Conservation (phyloP, 2,888 invertebrate species). For the Apodemia duryi region DNA sequence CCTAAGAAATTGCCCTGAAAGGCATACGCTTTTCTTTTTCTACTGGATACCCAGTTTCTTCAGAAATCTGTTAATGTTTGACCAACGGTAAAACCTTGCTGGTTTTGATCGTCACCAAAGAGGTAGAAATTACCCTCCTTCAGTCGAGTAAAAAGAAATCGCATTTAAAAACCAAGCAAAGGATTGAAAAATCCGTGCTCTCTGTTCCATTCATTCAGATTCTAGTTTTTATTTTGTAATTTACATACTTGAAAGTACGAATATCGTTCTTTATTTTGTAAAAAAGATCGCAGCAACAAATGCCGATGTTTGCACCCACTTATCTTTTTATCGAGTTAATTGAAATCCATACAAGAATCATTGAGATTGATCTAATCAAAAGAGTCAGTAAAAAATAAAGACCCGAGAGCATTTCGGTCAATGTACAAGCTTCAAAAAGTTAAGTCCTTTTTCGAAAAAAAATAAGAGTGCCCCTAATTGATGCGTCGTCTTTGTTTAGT, state of each 20-base stretch:
- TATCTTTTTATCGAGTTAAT: conserved; percentile 68
- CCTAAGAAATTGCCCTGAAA: too few relatives aligned
- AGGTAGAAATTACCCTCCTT: too few relatives aligned
- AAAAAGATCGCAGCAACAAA: conserved; percentile 28
- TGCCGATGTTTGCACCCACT: conserved; percentile 56
- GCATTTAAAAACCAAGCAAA: too few relatives aligned
- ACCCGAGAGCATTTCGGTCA: conserved; percentile 61
- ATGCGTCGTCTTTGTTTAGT: conserved; percentile 80
- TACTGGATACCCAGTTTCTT: too few relatives aligned
- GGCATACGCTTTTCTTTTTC: too few relatives aligned
- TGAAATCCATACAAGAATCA: conserved; percentile 72
- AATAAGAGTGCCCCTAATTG: conserved; percentile 73
- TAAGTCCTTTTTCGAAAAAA: conserved; percentile 64
- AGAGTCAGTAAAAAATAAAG: conserved; percentile 65
- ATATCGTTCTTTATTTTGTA: neutral
- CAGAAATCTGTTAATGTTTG: too few relatives aligned
- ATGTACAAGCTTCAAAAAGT: conserved; percentile 70
- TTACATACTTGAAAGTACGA: neutral
- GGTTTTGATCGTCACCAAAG: too few relatives aligned
- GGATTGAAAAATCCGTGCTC: neutral
- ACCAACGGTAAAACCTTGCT: too few relatives aligned
- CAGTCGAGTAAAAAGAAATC: too few relatives aligned
- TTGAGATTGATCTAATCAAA: conserved; percentile 75
- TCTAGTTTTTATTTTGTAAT: neutral
- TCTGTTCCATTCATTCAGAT: neutral